phyloP scores from a whole-genome alignment of 2,888 invertebrate species.

The Lasioglossum leucozonium region DNA sequence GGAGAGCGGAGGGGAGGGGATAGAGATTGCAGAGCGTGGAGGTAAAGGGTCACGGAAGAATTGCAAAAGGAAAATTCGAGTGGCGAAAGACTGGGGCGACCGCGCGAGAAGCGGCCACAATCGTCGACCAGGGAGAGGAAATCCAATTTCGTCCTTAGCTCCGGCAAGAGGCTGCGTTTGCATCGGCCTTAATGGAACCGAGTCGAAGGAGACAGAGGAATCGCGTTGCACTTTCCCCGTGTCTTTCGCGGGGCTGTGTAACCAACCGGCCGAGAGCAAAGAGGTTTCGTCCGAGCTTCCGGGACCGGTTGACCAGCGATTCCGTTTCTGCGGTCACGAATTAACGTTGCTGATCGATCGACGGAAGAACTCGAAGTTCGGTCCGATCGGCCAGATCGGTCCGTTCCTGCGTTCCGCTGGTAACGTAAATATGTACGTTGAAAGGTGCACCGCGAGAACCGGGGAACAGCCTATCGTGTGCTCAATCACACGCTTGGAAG shows the following conservation, averaged over 20 bases:
- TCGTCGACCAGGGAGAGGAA: slow-evolving; percentile 56
- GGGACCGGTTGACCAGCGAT: slow-evolving; percentile 2
- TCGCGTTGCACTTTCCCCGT: slow-evolving; percentile 17
- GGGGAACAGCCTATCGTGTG: not conserved
- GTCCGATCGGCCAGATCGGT: not conserved
- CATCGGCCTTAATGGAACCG: slow-evolving; percentile 66
- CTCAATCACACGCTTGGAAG: slow-evolving; percentile 15
- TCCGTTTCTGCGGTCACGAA: slow-evolving; percentile 29
- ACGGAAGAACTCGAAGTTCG: not conserved
- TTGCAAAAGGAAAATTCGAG: slow-evolving; percentile 43
- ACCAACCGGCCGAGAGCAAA: slow-evolving; percentile 23
- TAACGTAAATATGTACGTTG: slow-evolving; percentile 21
- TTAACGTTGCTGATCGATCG: slow-evolving; percentile 51
- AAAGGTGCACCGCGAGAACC: not conserved
- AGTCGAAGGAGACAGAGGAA: slow-evolving; percentile 29
- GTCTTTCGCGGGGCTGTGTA: not conserved
- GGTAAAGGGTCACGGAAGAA: slow-evolving; percentile 15
- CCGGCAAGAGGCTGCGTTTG: slow-evolving; percentile 54
- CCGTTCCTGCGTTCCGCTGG: slow-evolving; percentile 2
- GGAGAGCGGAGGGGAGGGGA: not conserved
- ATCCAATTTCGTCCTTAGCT: slow-evolving; percentile 68
- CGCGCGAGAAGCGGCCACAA: slow-evolving; percentile 38
- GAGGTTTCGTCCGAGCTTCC: slow-evolving; percentile 44
- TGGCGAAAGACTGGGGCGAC: slow-evolving; percentile 16
- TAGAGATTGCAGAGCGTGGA: not conserved